Evolutionary conservation across 2,888 invertebrate genomes (phyloP).

Genomic region (Caenorhabditis sp.): DNA sequence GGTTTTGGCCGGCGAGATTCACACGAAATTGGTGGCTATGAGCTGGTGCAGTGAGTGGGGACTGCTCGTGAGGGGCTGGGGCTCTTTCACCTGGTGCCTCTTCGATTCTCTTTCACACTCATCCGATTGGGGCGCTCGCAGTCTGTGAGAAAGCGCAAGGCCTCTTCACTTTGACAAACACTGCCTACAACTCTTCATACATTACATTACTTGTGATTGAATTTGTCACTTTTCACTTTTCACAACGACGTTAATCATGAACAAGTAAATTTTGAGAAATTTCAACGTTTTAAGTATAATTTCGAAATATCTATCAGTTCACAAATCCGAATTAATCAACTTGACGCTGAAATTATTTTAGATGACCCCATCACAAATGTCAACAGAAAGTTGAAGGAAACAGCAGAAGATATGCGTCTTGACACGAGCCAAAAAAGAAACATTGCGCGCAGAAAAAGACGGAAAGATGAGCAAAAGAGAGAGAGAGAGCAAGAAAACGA

Average conservation of each 20-base stretch:
- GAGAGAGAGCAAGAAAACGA: constrained; percentile 31
- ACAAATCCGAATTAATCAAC: too few relatives aligned
- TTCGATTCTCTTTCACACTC: constrained; percentile 59
- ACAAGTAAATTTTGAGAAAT: too few relatives aligned
- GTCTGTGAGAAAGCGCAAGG: constrained; percentile 30
- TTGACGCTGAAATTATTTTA: too few relatives aligned
- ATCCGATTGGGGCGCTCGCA: constrained; percentile 43
- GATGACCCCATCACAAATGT: too few relatives aligned
- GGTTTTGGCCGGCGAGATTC: constrained; percentile 38
- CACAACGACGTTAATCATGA: too few relatives aligned
- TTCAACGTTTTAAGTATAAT: too few relatives aligned
- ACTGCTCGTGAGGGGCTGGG: constrained; percentile 40
- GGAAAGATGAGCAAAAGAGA: constrained; percentile 41
- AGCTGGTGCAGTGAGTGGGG: constrained; percentile 44
- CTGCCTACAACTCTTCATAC: constrained; percentile 38
- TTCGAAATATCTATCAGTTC: too few relatives aligned
- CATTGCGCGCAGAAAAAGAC: constrained; percentile 31
- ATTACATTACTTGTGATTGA: constrained; percentile 40
- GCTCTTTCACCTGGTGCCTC: constrained; percentile 56
- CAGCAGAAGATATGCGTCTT: too few relatives aligned
- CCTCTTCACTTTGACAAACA: constrained; percentile 54
- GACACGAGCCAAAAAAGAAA: constrained; percentile 38
- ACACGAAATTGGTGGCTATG: constrained; percentile 53
- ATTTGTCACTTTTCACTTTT: constrained; percentile 17
- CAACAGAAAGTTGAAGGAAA: too few relatives aligned